These are phyloP conservation scores for Drosophila miranda DNA, from an alignment of 1,140 invertebrate species.

Conservation along the genomic window DNA sequence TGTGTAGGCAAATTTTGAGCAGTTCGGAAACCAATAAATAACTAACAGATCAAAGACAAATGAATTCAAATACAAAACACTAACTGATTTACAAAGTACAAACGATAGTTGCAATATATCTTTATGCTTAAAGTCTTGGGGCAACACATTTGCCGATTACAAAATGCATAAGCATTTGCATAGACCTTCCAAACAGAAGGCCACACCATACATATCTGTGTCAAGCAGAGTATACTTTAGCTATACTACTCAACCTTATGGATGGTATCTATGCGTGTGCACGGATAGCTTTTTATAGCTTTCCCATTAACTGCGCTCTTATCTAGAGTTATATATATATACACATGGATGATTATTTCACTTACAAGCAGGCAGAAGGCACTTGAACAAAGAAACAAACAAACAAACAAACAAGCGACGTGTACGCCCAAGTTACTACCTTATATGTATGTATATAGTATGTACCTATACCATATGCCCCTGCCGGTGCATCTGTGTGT, in stretches of 20 bases:
- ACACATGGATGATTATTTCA: constrained; percentile 37
- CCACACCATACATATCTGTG: no score
- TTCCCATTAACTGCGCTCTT: constrained; percentile 34
- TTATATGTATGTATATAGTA: constrained; percentile 20
- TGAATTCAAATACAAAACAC: constrained; percentile 7
- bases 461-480: constrained; percentile 11
- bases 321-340: constrained; percentile 37
- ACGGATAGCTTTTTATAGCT: constrained; percentile 11
- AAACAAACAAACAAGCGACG: constrained; percentile 60
- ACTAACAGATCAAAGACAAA: constrained; percentile 10
- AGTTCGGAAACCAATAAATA: constrained; percentile 26
- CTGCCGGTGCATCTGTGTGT: constrained; percentile 12
- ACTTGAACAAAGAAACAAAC: constrained; percentile 72
- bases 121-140: constrained; percentile 33
- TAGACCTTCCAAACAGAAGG: constrained; percentile 7
- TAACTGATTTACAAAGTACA: constrained; percentile 12
- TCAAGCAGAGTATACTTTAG: no score
- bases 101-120: constrained; percentile 8
- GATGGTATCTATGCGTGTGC: no score
- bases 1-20: constrained; percentile 26
- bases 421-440: constrained; percentile 47
- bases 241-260: no score
- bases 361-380: constrained; percentile 54
- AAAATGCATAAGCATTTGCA: constrained; percentile 8
- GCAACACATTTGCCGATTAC: constrained; percentile 8